Evolutionary conservation across 1,140 invertebrate species (phyloP).

Genomic region (Drosophila arawakana): DNA sequence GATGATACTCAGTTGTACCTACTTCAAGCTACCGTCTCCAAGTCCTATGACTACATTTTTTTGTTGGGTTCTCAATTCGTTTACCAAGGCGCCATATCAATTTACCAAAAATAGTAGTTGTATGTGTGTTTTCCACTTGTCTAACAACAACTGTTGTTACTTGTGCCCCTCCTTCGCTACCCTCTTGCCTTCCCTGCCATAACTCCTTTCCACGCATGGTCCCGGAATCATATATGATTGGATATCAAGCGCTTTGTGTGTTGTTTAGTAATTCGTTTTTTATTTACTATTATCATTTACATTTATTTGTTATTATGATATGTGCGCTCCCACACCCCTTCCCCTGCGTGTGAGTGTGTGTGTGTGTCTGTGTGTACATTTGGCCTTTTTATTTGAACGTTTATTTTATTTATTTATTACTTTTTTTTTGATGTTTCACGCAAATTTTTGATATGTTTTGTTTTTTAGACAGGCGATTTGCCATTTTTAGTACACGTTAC

Average conservation of each 20-base stretch:
- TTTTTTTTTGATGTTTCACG: slow-evolving; percentile 40
- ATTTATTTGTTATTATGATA: slow-evolving; percentile 83
- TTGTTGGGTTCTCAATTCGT: slow-evolving; percentile 27
- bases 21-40: neutral
- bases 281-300: slow-evolving; percentile 83
- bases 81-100: slow-evolving; percentile 64
- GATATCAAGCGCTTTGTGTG: slow-evolving; percentile 52
- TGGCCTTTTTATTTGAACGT: slow-evolving; percentile 53
- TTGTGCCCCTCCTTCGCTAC: slow-evolving; percentile 9
- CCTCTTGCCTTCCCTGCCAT: neutral
- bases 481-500: slow-evolving; percentile 49
- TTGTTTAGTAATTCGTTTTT: slow-evolving; percentile 83
- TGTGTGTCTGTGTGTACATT: slow-evolving; percentile 17
- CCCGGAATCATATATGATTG: slow-evolving; percentile 47
- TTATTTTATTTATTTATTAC: slow-evolving; percentile 18
- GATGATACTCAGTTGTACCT: slow-evolving; percentile 4
- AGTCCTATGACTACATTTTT: neutral
- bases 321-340: neutral
- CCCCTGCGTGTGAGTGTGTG: neutral
- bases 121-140: slow-evolving; percentile 39
- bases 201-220: slow-evolving; percentile 21
- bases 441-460: slow-evolving; percentile 71
- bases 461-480: slow-evolving; percentile 59
- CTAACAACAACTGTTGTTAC: slow-evolving; percentile 49
- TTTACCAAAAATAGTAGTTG: slow-evolving; percentile 65